Evolutionary conservation across 2,888 invertebrate genomes (phyloP), one percentile per base, ranked within the genome.

Genomic region (Drosophila falleni): DNA sequence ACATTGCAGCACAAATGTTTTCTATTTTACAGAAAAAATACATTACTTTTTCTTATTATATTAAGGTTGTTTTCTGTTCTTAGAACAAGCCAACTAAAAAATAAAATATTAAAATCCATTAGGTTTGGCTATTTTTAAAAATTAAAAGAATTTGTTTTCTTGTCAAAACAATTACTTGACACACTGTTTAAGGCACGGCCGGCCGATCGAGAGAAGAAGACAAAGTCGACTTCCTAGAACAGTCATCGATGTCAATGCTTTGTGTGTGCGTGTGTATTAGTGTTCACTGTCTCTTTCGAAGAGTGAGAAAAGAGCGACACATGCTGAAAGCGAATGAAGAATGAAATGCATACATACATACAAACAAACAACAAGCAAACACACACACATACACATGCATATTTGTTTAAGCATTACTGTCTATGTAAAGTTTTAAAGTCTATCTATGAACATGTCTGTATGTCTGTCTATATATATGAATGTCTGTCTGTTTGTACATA

Each of bases 201-300:
- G 37, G n/a, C 6, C 49, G 64, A 78, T 72, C 63, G 31, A 42
- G 26, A 37, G 19, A 2, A 19, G 19, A 19, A 19, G 23, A 23
- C 23, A 4, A 23, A 23, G 26, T 44, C 15, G 46, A 61, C 42
- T 76, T 76, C 70, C 55, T 69, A 76, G 79, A 76, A 78, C 31
- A 46, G 33, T 35, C 26, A 42, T 33, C 49, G 29, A 42, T 62
- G 26, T 29, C 35, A 53, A 31, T 55, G 16, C 31, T 50, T 16
- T 29, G 19, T 15, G 29, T 50, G 13, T 23, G 31, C 44, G 13
- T 23, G 35, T 53, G 29, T 35, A 15, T 47, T 35, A 29, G 26
- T 37, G 33, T 35, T 19, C 61, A 35, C 39, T 61, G 44, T 50
- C 59, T 68, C 70, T 60, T 74, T 55, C 50, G 39, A 44, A 73